A percentile compares a stretch with the other conserved stretches of the same genome.
Evolutionary conservation across 2,113 vertebrate species (phyloP).

Genomic region (Thermophis baileyi): DNA sequence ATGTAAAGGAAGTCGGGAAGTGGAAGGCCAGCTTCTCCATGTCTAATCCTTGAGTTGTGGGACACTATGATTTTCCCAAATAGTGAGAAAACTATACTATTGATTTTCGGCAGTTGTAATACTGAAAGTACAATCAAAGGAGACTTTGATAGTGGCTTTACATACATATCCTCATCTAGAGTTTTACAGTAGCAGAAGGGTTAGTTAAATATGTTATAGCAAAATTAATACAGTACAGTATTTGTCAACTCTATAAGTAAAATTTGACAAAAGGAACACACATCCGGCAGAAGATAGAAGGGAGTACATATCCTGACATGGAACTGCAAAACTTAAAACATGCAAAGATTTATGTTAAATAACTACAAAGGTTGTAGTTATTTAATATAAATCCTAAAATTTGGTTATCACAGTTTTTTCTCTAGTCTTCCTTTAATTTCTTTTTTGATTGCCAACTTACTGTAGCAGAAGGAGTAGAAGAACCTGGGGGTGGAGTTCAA

Average conservation of each 20-base stretch:
- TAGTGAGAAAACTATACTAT: not conserved
- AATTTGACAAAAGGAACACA: not conserved
- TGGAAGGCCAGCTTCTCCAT: not conserved
- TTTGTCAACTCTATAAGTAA: not conserved
- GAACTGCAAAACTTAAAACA: not conserved
- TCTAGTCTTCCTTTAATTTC: not conserved
- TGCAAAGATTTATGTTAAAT: not conserved
- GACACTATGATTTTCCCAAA: not conserved
- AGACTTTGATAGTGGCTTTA: not conserved
- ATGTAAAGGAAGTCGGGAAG: not conserved
- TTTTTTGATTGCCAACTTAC: not conserved
- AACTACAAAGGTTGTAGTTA: conserved; percentile 3
- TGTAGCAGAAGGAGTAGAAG: not conserved
- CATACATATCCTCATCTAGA: not conserved
- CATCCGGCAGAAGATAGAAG: not conserved
- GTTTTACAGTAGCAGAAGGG: not conserved
- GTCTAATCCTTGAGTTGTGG: not conserved
- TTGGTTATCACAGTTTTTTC: not conserved
- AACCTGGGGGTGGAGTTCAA: not conserved
- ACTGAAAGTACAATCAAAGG: not conserved
- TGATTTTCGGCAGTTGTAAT: not conserved
- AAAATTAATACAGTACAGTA: not conserved
- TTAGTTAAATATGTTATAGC: not conserved
- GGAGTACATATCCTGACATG: not conserved
- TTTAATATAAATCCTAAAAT: not conserved